phyloP scores from a whole-genome alignment of 1,140 invertebrate genomes.

The Chymomyza costata region DNA sequence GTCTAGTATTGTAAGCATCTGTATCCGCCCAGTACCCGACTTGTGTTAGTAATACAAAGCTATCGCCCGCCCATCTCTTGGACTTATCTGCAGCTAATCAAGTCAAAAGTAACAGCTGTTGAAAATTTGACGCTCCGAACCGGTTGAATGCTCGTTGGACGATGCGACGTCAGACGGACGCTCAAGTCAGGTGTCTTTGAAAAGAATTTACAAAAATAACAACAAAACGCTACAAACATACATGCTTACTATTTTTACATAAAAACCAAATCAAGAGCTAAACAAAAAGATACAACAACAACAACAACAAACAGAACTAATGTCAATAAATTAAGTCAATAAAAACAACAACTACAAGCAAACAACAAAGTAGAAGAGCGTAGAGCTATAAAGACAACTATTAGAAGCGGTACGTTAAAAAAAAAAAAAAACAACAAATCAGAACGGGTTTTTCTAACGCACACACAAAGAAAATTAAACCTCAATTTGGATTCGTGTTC shows the following conservation, averaged over 20 bases:
- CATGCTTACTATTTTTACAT: no score
- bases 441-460: no score
- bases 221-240: not conserved
- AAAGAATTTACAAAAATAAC: not conserved
- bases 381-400: not conserved
- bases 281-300: not conserved
- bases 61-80: no score
- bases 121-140: not conserved
- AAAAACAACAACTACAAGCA: not conserved
- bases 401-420: not conserved
- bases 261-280: not conserved
- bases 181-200: not conserved
- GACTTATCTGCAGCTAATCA: not conserved
- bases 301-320: no score
- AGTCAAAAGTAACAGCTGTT: not conserved
- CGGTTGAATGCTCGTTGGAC: not conserved
- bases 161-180: not conserved
- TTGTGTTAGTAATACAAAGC: no score
- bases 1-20: no score
- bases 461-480: not conserved
- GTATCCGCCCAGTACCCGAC: no score
- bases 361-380: no score
- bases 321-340: not conserved
- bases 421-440: not conserved
- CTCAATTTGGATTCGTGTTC: not conserved